Percentiles rank a stretch among this genome's conserved stretches.
Conservation (phyloP, 2,888 invertebrate species). For the Tridacna crocea region DNA sequence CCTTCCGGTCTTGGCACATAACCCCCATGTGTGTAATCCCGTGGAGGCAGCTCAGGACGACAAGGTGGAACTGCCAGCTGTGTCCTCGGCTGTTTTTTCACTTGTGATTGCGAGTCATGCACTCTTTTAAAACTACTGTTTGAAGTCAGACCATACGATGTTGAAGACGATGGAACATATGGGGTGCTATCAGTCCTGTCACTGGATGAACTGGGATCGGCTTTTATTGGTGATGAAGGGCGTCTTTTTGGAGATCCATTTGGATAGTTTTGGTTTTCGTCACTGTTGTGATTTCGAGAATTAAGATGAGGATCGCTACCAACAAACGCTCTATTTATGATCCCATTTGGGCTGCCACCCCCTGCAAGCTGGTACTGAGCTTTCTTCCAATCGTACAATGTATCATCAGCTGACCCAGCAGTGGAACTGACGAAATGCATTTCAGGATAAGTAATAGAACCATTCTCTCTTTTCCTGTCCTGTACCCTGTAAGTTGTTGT, state of each 20-base stretch:
- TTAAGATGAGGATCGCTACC: slow-evolving; percentile 49
- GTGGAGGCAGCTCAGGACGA: slow-evolving; percentile 61
- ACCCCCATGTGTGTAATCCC: slow-evolving; percentile 30
- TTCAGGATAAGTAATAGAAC: slow-evolving; percentile 32
- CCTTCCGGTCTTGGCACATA: slow-evolving; percentile 35
- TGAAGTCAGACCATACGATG: slow-evolving; percentile 50
- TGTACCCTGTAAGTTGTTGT: slow-evolving; percentile 16
- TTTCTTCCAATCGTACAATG: slow-evolving; percentile 51
- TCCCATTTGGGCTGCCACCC: slow-evolving; percentile 30
- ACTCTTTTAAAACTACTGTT: slow-evolving; percentile 58
- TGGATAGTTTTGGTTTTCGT: slow-evolving; percentile 39
- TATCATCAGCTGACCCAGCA: slow-evolving; percentile 41
- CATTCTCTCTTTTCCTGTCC: neutral
- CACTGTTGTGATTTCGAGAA: slow-evolving; percentile 34
- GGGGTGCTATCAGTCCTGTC: slow-evolving; percentile 24
- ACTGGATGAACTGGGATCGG: neutral
- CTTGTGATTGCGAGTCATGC: slow-evolving; percentile 25
- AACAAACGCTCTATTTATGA: slow-evolving; percentile 48
- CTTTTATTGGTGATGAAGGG: slow-evolving; percentile 2
- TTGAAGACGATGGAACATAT: slow-evolving; percentile 45
- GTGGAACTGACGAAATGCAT: slow-evolving; percentile 39
- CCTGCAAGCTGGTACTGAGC: slow-evolving; percentile 40
- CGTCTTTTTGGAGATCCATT: slow-evolving; percentile 15
- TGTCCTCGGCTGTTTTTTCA: slow-evolving; percentile 60
- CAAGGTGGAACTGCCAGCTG: slow-evolving; percentile 62